Base-by-base conservation (phyloP, 2,888 invertebrate genomes). In the Dicyrtomina minuta region DNA sequence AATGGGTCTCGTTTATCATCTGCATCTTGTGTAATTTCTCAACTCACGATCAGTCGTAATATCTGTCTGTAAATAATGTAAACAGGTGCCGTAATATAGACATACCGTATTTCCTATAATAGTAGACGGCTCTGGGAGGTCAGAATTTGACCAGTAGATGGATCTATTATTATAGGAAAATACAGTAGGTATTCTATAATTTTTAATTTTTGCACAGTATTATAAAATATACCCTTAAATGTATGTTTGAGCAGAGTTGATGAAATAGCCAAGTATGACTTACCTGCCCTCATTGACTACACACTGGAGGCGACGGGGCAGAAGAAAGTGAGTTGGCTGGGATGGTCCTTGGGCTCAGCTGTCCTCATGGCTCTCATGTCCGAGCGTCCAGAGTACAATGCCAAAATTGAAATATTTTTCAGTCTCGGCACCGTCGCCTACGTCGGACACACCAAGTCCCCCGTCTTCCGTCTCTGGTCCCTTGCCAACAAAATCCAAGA, bases 391-490 rank as follows among this genome's bases (percentile, higher is more conserved):
- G 77, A 78, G 51, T 78, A 79, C 61, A 77, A 79, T 62, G 56
- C 71, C 24, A 78, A 74, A 67, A 39, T 80, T 46, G 75, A 74
- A 12, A 72, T 78, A 46, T 79, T 79, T 70, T 77, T 79, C 33
- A 80, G 80, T 13, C 69, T 81, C 24, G 81, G 79, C 5, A 81
- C 81, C 5, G 80, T 81, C 0, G 79, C 79, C 22, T 77, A 79
- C 8, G 78, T 82, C 5, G 75, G 76, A 26, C 74, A 81, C 70
- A 65, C 65, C 12, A 33, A 24, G 17, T 27, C 65, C 1, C 49
- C 51, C 12, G 12, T 46, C n/a, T 51, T 65, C 17, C 24, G 33
- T 20, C n/a, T 65, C 12, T 20, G 15, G 17, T 17, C 51, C 22
- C 27, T 51, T 17, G 39, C 15, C 13, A 65, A 65, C 17, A 27